These are phyloP conservation scores for Micropoecilia bifurca DNA, from an alignment of 2,797 vertebrate species.

Conservation along the genomic window DNA sequence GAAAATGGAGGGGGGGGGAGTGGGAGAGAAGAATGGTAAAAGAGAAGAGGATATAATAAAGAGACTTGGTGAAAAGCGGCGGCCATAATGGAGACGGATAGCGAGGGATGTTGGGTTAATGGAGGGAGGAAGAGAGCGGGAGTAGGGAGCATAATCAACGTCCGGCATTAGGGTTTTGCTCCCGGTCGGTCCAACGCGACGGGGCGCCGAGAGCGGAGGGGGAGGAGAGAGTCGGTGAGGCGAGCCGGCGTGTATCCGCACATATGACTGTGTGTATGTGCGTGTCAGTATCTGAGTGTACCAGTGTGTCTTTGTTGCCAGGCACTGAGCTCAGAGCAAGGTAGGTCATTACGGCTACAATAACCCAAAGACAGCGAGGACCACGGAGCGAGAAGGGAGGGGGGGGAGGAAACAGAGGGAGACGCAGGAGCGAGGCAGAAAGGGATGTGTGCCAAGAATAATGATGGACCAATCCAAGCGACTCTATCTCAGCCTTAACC, in stretches of 20 bases:
- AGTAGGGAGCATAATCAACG: constrained; percentile 59
- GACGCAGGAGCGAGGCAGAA: constrained; percentile 38
- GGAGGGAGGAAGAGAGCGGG: constrained; percentile 66
- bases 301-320: constrained; percentile 40
- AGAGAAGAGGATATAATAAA: constrained; percentile 57
- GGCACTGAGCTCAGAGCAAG: constrained; percentile 60
- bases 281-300: constrained; percentile 12
- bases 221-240: constrained; percentile 2
- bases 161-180: constrained; percentile 55
- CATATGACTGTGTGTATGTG: constrained; percentile 30
- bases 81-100: constrained; percentile 69
- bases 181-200: constrained; percentile 43
- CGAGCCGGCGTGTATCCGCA: constrained; percentile 28
- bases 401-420: constrained; percentile 40
- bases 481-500: constrained; percentile 62
- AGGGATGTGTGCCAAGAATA: constrained; percentile 80
- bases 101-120: constrained; percentile 68
- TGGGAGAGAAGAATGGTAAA: constrained; percentile 29
- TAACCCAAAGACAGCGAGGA: constrained; percentile 62
- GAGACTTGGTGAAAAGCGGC: constrained; percentile 56
- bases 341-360: constrained; percentile 72
- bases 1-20: constrained; percentile 25
- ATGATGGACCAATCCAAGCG: constrained; percentile 77
- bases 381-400: constrained; percentile 50
- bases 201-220: constrained; percentile 33